Evolutionary conservation across 2,797 vertebrate species (phyloP), one percentile per base, ranked within the genome.

Genomic region (Lacerta viridis): DNA sequence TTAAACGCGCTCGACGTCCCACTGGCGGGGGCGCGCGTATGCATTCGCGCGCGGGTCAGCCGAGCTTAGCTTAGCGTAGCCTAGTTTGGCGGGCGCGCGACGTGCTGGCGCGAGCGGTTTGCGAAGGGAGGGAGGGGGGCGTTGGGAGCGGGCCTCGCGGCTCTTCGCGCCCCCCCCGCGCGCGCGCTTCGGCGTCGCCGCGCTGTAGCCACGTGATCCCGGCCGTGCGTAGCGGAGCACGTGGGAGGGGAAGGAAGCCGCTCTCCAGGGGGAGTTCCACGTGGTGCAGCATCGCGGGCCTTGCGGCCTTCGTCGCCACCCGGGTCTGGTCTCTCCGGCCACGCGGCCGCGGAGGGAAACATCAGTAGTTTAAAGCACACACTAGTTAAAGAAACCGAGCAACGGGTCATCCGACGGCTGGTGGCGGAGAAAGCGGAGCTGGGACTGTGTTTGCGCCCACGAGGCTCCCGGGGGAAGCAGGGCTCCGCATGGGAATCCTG

Each of bases 41-140:
- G 9, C 39, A 81, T 46, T 18, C 72, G 36, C 10, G 69, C 84
- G 84, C 36, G 55, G 29, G 18, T 36, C 2, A 7, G 2, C 80
- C 50, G 50, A 55, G 50, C 50, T 55, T 55, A 50, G 50, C 11
- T 13, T 4, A 55, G 50, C 50, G 50, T 91, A 93, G 89, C 80
- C 78, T 43, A 7, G 43, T 20, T 71, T 76, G 50, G 36, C 84
- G 91, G 87, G 85, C 93, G 87, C 91, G 86, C 88, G 87, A 39
- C 86, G 18, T 15, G 59, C 36, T 39, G 50, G 85, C 61, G 72
- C 29, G 76, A 46, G 75, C 23, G 25, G 25, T 5, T 2, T 27
- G 5, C 8, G 75, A 2, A 9, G 39, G 76, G 18, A 46, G 13
- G 3, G n/a, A 1, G 1, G 8, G 18, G 2, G 18, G 9, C 23